Evolutionary conservation across 2,888 invertebrate species (phyloP).

Genomic region (Corbicula japonica): DNA sequence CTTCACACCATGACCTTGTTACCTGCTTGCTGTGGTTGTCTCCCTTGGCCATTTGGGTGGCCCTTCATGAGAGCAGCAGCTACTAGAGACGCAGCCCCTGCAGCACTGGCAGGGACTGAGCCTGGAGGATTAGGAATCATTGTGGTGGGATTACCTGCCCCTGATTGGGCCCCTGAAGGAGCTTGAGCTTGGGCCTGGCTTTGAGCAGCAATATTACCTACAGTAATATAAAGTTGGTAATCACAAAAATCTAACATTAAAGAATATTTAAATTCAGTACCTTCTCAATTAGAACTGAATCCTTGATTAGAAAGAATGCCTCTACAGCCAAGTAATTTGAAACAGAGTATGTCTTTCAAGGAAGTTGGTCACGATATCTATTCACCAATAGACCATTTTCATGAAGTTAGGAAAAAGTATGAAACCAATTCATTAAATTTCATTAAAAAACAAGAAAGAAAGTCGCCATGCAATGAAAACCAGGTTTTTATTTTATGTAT

Average conservation of each 20-base stretch:
- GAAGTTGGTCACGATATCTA: no score
- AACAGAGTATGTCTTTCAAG: no score
- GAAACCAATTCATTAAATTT: no score
- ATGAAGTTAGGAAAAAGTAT: no score
- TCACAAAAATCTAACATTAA: constrained; percentile 23
- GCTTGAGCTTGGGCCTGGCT: constrained; percentile 45
- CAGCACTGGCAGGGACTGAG: constrained; percentile 55
- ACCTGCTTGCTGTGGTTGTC: constrained; percentile 33
- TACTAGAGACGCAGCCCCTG: constrained; percentile 61
- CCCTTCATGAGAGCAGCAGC: constrained; percentile 61
- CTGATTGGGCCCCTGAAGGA: constrained; percentile 49
- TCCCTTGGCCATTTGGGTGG: constrained; percentile 30
- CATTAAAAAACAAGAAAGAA: no score
- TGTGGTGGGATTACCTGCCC: constrained; percentile 60
- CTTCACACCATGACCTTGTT: constrained; percentile 52
- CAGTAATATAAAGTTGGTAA: constrained; percentile 35
- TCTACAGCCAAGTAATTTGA: no score
- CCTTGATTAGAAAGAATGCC: no score
- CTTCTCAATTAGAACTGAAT: no score
- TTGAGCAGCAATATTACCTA: constrained; percentile 66
- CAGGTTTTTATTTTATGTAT: no score
- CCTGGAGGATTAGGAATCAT: constrained; percentile 56
- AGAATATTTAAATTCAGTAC: no score
- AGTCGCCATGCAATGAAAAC: no score
- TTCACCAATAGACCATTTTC: no score